phyloP scores from a whole-genome alignment of 2,888 invertebrate genomes.

The Hecatera dysodea region DNA sequence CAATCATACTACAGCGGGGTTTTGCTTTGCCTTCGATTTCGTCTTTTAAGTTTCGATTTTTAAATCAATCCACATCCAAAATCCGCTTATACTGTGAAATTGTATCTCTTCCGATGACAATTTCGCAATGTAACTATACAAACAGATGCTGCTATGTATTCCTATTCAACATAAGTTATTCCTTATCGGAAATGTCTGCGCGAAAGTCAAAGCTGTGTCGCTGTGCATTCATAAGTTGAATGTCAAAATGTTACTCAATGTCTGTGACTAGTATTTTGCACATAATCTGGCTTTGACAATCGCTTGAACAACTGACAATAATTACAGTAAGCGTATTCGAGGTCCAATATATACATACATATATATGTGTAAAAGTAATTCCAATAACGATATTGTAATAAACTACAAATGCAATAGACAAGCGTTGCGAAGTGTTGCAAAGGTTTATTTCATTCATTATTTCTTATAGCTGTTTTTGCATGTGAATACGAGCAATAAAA shows the following conservation, averaged over 20 bases:
- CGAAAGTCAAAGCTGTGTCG: slow-evolving; percentile 17
- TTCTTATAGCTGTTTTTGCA: slow-evolving; percentile 27
- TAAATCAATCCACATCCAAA: neutral
- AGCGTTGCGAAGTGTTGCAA: slow-evolving; percentile 57
- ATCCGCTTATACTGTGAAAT: neutral
- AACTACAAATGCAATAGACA: slow-evolving; percentile 46
- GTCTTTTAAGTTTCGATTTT: too few relatives aligned
- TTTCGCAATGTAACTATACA: neutral
- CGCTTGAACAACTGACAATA: slow-evolving; percentile 25
- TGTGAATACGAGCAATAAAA: slow-evolving; percentile 42
- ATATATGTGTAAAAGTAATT: slow-evolving; percentile 6
- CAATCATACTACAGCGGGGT: neutral
- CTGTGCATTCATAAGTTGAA: slow-evolving; percentile 36
- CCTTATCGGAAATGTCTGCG: slow-evolving; percentile 30
- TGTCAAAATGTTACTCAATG: slow-evolving; percentile 45
- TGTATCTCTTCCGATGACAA: neutral
- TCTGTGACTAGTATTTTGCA: slow-evolving; percentile 40
- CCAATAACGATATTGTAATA: slow-evolving; percentile 43
- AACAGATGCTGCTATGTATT: neutral
- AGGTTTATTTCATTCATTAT: slow-evolving; percentile 37
- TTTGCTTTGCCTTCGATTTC: too few relatives aligned
- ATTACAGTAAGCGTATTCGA: slow-evolving; percentile 27
- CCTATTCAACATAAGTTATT: neutral
- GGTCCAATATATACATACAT: neutral
- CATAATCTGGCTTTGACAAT: slow-evolving; percentile 51